A percentile compares a stretch with the other conserved stretches of the same genome.
phyloP scores from a whole-genome alignment of 2,888 invertebrate genomes.

The Steinernema carpocapsae region DNA sequence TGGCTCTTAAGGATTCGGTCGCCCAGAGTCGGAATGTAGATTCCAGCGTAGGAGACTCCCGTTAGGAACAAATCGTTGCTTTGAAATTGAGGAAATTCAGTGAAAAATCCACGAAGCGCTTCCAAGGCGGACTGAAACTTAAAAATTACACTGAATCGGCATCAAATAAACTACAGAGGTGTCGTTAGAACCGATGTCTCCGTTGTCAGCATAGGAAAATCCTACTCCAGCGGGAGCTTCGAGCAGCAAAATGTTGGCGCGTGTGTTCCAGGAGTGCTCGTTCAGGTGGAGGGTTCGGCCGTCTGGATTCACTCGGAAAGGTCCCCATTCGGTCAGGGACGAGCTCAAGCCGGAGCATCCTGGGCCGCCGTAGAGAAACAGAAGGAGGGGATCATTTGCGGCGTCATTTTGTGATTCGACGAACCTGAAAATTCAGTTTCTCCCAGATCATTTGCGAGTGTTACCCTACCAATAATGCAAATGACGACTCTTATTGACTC shows the following conservation, averaged over 20 bases:
- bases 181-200: conserved; percentile 49
- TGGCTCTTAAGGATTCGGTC: conserved; percentile 60
- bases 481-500: conserved; percentile 55
- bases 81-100: conserved; percentile 70
- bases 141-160: neutral
- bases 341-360: conserved; percentile 71
- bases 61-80: conserved; percentile 71
- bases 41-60: conserved; percentile 72
- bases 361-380: conserved; percentile 63
- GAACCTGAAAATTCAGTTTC: conserved; percentile 65
- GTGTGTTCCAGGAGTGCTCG: conserved; percentile 67
- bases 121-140: conserved; percentile 57
- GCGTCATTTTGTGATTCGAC: conserved; percentile 54
- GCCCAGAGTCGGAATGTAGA: conserved; percentile 71
- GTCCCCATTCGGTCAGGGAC: conserved; percentile 71
- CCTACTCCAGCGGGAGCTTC: conserved; percentile 71
- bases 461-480: conserved; percentile 70
- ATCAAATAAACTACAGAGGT: conserved; percentile 43
- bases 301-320: conserved; percentile 69
- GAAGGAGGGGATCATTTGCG: conserved; percentile 53
- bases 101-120: conserved; percentile 72
- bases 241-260: conserved; percentile 72
- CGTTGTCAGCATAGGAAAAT: conserved; percentile 63
- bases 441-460: no score
- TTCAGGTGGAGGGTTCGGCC: conserved; percentile 63